Evolutionary conservation across 2,797 vertebrate species (phyloP).

Genomic region (Phataginus tetradactyla): DNA sequence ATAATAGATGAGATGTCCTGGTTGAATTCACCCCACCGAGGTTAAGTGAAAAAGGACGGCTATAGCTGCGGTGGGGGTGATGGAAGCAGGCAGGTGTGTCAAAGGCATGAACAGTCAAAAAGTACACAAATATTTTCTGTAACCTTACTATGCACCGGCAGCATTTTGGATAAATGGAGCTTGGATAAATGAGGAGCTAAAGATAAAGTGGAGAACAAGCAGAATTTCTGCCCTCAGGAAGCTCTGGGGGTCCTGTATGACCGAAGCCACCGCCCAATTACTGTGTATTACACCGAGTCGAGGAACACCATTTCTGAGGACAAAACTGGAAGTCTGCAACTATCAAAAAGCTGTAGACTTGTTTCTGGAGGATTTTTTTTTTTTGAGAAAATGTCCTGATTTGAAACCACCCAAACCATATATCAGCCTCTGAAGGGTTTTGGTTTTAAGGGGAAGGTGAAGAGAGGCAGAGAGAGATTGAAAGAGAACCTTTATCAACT

Average conservation of each 20-base stretch:
- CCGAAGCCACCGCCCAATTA: neutral
- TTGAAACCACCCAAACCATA: neutral
- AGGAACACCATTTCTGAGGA: neutral
- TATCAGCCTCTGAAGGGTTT: neutral
- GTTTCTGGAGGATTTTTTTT: neutral
- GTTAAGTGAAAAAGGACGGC: neutral
- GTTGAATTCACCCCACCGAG: neutral
- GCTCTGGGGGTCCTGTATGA: neutral
- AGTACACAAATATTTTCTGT: rapidly evolving
- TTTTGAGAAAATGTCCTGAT: neutral
- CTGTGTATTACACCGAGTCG: neutral
- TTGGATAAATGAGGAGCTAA: too few species aligned
- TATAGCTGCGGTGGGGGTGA: neutral
- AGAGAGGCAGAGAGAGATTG: neutral
- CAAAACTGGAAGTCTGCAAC: neutral
- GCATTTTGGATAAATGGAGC: too few species aligned
- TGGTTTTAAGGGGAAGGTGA: neutral
- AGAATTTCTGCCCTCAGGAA: neutral
- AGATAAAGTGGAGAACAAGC: neutral
- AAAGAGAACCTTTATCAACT: neutral
- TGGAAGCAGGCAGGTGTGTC: neutral
- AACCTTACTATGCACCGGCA: rapidly evolving
- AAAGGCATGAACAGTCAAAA: neutral
- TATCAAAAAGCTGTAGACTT: neutral
- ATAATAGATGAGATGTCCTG: neutral